Percentiles rank a stretch among this genome's conserved stretches.
Conservation (phyloP, 2,113 vertebrate genomes). For the Nothocercus julius region DNA sequence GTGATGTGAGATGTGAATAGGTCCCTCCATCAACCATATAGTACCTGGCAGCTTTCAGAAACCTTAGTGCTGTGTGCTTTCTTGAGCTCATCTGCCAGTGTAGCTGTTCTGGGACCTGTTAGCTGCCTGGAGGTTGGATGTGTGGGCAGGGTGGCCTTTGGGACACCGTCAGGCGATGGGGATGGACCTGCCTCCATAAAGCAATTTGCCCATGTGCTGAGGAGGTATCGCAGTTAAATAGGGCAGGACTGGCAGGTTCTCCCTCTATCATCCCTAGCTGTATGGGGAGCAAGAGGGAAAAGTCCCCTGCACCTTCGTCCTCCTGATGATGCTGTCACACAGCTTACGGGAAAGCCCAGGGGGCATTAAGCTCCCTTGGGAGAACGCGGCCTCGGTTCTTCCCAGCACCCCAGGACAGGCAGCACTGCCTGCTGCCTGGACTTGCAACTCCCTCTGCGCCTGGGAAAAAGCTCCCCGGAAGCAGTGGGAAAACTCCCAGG, state of each 20-base stretch:
- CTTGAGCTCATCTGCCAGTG: rapidly evolving
- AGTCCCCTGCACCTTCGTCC: rapidly evolving
- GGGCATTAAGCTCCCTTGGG: not conserved
- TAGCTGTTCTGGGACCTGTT: not conserved
- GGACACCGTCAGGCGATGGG: rapidly evolving
- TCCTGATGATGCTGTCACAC: not conserved
- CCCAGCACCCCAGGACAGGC: not conserved
- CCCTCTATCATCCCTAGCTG: not conserved
- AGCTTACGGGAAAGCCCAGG: rapidly evolving
- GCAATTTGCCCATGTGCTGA: not conserved
- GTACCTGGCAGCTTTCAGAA: not conserved
- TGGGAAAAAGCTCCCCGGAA: not conserved
- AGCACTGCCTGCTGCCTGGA: not conserved
- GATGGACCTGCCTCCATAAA: rapidly evolving
- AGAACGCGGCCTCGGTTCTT: not conserved
- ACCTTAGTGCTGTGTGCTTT: not conserved
- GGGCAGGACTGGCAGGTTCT: not conserved
- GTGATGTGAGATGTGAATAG: not conserved
- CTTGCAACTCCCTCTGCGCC: not conserved
- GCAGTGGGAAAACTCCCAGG: not conserved
- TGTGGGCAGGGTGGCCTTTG: not conserved
- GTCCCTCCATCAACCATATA: not conserved
- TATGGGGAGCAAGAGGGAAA: not conserved
- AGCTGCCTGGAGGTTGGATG: not conserved
- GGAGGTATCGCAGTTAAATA: not conserved